phyloP scores from a whole-genome alignment of 2,888 invertebrate genomes.

The Melieria picta region DNA sequence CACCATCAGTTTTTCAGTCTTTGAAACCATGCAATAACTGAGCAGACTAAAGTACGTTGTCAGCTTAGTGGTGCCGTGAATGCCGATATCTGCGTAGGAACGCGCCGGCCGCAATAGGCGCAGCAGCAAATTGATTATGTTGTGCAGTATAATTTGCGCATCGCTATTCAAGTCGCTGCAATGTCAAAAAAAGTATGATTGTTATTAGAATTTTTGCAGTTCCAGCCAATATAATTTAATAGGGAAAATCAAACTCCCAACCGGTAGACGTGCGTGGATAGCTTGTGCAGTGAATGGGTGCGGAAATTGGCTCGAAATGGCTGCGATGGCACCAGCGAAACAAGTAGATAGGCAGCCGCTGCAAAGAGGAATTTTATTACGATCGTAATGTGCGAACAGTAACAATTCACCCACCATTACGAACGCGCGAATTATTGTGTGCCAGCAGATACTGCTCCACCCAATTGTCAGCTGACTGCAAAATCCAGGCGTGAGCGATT shows the following conservation, averaged over 20 bases:
- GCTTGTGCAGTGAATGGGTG: constrained; percentile 67
- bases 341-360: constrained; percentile 89
- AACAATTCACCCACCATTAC: constrained; percentile 72
- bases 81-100: constrained; percentile 85
- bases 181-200: constrained; percentile 4
- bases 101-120: constrained; percentile 83
- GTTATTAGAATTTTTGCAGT: background rate
- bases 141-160: constrained; percentile 71
- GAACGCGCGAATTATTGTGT: constrained; percentile 85
- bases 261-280: constrained; percentile 60
- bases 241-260: constrained; percentile 43
- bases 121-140: constrained; percentile 79
- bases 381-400: background rate
- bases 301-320: constrained; percentile 91
- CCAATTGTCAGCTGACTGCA: constrained; percentile 93
- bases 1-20: constrained; percentile 93
- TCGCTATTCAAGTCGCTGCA: constrained; percentile 68
- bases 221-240: background rate
- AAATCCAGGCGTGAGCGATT: constrained; percentile 89
- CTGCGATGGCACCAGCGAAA: constrained; percentile 89
- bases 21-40: constrained; percentile 90
- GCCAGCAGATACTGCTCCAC: constrained; percentile 88
- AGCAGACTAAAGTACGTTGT: constrained; percentile 93
- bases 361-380: constrained; percentile 9
- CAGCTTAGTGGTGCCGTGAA: constrained; percentile 90